Base-by-base conservation (phyloP, 2,113 vertebrate species). In the Acanthochromis polyacanthus region DNA sequence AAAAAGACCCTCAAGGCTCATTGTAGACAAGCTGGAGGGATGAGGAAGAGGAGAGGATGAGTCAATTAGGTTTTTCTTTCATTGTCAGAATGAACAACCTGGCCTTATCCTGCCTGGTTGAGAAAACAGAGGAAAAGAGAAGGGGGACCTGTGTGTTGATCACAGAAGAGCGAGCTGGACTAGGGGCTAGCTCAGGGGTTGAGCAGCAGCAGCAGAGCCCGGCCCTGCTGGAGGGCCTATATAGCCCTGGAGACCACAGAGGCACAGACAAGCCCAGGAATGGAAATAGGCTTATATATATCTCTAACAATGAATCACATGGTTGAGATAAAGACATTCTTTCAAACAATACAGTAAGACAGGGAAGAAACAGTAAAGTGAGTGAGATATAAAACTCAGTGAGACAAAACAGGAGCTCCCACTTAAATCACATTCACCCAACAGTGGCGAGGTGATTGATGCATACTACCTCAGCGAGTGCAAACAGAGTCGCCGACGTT, bases 41-140 rank as follows among this genome's bases (percentile, higher is more conserved):
- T 64, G 87, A 89, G 68, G 81, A 77, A 71, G 68, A 84, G 73
- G 71, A 82, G 70, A 86, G 77, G 81, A 85, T 82, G 52, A 83
- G 91, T 93, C 92, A 89, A 86, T 93, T 89, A 90, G 80, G 80
- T 84, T 91, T 83, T 85, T 81, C 82, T 90, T 89, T 91, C 78
- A 85, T 84, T 90, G 84, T 79, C 77, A 87, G 75, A 67, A 81
- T 84, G 77, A 91, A 90, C 85, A 90, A 82, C 57, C 50, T 75
- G 84, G 63, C 59, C 61, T 90, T 80, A 82, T 79, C 62, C 76
- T 75, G 71, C 50, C 74, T 60, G 63, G 62, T 53, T 75, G 76
- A 80, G 65, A 84, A 83, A 80, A 66, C 19, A 66, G 51, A 65
- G 58, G 17, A 65, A 64, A 48, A 61, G 53, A 75, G 58, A 66